Evolutionary conservation across 2,113 vertebrate genomes (phyloP), one percentile per base, ranked within the genome.

Genomic region (Phylloscopus trochilus): DNA sequence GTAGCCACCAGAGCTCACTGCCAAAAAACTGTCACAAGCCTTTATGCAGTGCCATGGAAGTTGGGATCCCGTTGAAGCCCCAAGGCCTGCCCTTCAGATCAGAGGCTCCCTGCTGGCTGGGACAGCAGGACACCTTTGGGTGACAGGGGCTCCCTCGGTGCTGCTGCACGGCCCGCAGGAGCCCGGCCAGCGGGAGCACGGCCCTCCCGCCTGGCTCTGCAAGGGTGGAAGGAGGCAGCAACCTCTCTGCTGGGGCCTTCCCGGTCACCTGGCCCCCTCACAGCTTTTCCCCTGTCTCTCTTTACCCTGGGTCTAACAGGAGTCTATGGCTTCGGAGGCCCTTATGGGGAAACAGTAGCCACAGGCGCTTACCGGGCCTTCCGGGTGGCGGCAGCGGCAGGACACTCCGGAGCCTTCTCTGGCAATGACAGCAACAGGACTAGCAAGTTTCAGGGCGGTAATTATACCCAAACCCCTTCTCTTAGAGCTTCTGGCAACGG

Each of bases 391-490:
- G 96, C 98, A 92, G 95, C 98, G 33, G 94, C 97, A 95, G 98
- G 98, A 98, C 98, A 98, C 97, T 98, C 97, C 70, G 98, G 98
- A 98, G 97, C 97, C 97, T 98, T 98, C 97, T 97, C 98, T 91
- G 97, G 98, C 97, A 97, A 94, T 97, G 98, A 98, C 96, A 97
- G 96, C 98, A 94, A 97, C 98, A 98, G 98, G 97, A 98, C 98
- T 98, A 98, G 97, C 98, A 98, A 98, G 98, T 97, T 98, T 97
- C 98, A 98, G 98, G 98, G 98, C 97, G 98, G 98, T 98, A 98
- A 98, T 98, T 98, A 98, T 97, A 97, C 97, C 95, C 90, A 82
- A 95, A 96, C 21, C 90, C 94, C 89, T 94, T 96, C 83, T 96
- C 95, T 92, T 92, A 96, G 95, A 96, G 87, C 96, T 97, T 97